Percentiles rank a stretch among this genome's conserved stretches.
These are phyloP conservation scores for Alethe diademata DNA, from an alignment of 2,113 vertebrate species.

Conservation along the genomic window DNA sequence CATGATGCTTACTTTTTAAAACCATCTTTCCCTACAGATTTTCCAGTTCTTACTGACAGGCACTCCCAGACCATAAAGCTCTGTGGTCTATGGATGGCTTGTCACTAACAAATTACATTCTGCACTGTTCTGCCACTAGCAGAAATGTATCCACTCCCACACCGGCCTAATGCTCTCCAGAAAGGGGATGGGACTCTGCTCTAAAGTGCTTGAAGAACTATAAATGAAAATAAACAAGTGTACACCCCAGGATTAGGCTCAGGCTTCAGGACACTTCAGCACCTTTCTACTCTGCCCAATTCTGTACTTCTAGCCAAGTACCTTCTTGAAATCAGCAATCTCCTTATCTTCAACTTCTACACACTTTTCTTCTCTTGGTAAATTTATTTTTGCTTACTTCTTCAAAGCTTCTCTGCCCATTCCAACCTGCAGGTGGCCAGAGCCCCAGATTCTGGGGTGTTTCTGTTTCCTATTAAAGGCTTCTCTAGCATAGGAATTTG, in stretches of 20 bases:
- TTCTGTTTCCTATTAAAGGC: neutral
- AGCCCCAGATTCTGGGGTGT: neutral
- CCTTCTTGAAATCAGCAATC: neutral
- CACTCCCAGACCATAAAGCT: neutral
- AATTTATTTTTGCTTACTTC: neutral
- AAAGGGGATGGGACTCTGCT: neutral
- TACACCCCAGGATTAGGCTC: neutral
- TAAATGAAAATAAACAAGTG: neutral
- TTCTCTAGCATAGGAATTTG: neutral
- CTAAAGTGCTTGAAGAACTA: neutral
- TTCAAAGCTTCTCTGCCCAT: neutral
- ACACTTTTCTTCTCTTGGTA: neutral
- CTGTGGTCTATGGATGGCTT: neutral
- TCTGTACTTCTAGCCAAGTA: neutral
- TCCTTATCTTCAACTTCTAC: neutral
- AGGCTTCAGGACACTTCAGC: neutral
- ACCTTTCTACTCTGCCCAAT: neutral
- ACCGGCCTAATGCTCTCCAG: rapidly evolving
- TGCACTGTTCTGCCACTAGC: neutral
- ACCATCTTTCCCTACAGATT: neutral
- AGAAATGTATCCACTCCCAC: neutral
- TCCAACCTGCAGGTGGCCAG: neutral
- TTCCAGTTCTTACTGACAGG: neutral
- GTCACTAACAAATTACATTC: neutral
- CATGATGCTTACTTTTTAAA: neutral